Conservation (phyloP, 2,888 invertebrate genomes). For the Dicyrtoma fusca region DNA sequence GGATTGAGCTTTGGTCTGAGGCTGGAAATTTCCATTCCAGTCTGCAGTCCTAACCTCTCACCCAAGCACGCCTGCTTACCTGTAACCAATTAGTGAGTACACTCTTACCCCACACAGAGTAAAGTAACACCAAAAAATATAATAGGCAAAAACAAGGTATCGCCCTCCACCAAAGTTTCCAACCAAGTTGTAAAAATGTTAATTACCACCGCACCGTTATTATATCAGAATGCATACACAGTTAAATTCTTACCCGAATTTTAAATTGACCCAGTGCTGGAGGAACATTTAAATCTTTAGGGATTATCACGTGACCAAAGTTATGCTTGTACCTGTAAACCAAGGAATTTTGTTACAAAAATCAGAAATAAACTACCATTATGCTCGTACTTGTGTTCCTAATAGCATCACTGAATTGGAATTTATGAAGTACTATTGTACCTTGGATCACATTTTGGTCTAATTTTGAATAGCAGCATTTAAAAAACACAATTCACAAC, state of each 20-base stretch:
- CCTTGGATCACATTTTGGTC: slow-evolving; percentile 14
- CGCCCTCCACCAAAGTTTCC: too few species aligned
- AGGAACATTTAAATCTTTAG: slow-evolving; percentile 79
- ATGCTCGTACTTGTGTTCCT: too few species aligned
- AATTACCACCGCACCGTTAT: too few species aligned
- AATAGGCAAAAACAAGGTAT: too few species aligned
- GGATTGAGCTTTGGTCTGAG: too few species aligned
- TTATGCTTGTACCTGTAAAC: slow-evolving; percentile 74
- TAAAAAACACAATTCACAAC: background rate
- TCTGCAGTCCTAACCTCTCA: too few species aligned
- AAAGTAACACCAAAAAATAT: slow-evolving; percentile 1
- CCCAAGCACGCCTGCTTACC: background rate
- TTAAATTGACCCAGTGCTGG: slow-evolving; percentile 88
- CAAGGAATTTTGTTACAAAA: background rate
- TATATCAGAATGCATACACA: too few species aligned
- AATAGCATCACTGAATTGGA: too few species aligned
- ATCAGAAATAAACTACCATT: background rate
- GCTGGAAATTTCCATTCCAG: too few species aligned
- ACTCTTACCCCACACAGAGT: background rate
- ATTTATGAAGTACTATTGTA: background rate
- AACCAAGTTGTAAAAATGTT: background rate
- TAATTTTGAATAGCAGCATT: slow-evolving; percentile 3
- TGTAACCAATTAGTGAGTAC: background rate
- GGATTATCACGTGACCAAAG: slow-evolving; percentile 86
- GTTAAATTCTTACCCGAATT: slow-evolving; percentile 72